phyloP scores from a whole-genome alignment of 2,888 invertebrate genomes.

The Campopleginae sp. region DNA sequence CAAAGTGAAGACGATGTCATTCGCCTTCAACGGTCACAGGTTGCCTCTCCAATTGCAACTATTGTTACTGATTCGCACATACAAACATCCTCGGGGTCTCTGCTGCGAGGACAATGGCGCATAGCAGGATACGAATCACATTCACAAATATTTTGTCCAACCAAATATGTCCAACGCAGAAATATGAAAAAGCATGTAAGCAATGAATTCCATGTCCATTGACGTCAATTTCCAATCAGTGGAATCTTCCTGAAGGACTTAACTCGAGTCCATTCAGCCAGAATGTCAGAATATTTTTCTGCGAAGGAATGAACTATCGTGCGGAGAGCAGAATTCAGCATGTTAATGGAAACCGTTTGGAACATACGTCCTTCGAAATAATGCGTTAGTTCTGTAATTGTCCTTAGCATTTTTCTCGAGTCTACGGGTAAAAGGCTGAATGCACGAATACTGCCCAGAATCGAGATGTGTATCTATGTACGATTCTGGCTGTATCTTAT shows the following conservation, averaged over 20 bases:
- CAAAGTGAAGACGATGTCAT: constrained; percentile 8
- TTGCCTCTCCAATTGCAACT: constrained; percentile 50
- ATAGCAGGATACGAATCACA: background rate
- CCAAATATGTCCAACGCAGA: constrained; percentile 3
- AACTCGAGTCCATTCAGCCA: background rate
- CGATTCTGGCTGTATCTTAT: background rate
- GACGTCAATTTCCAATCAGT: background rate
- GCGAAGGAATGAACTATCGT: background rate
- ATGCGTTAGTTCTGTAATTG: constrained; percentile 50
- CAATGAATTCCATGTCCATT: background rate
- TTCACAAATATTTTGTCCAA: constrained; percentile 33
- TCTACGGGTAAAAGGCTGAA: constrained; percentile 50
- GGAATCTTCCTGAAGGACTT: background rate
- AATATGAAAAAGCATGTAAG: background rate
- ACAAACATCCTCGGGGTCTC: background rate
- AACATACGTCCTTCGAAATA: constrained; percentile 59
- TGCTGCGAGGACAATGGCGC: background rate
- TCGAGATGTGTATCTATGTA: background rate
- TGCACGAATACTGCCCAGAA: background rate
- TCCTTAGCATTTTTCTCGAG: constrained; percentile 48
- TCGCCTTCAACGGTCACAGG: background rate
- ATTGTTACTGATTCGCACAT: constrained; percentile 27
- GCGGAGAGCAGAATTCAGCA: background rate
- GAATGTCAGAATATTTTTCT: background rate
- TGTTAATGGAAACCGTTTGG: background rate